Percentiles rank a stretch among this genome's conserved stretches.
Conservation (phyloP, 2,888 invertebrate species). For the Torymus aiolomorphi region DNA sequence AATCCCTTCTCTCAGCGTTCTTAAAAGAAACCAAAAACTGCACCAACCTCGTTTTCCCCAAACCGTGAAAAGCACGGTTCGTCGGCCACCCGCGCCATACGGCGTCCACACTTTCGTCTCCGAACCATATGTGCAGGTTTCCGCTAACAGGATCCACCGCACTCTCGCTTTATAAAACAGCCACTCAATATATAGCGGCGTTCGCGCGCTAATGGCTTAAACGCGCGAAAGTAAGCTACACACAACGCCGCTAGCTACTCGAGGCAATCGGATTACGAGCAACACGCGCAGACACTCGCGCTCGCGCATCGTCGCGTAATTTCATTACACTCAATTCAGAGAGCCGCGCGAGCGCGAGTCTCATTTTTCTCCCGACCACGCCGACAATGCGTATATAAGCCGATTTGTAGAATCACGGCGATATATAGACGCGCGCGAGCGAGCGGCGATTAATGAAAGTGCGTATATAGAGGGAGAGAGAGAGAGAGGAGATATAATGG, state of each 20-base stretch:
- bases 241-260: constrained; percentile 58
- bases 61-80: no score
- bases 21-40: no score
- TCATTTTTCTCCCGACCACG: neutral
- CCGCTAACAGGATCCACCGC: no score
- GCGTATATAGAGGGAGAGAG: neutral
- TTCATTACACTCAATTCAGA: constrained; percentile 43
- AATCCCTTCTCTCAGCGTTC: no score
- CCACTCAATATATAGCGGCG: no score
- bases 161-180: no score
- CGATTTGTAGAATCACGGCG: constrained; percentile 35
- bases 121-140: no score
- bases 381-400: neutral
- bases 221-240: constrained; percentile 70
- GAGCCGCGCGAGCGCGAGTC: neutral
- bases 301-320: constrained; percentile 28
- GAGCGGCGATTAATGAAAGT: no score
- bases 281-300: neutral
- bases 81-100: no score
- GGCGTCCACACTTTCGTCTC: no score
- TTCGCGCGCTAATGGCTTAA: constrained; percentile 67
- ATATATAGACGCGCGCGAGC: no score
- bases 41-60: no score
- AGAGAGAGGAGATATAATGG: neutral
- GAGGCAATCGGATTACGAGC: constrained; percentile 67